Evolutionary conservation across 2,797 vertebrate species (phyloP).

Genomic region (Sarcophilus harrisii): DNA sequence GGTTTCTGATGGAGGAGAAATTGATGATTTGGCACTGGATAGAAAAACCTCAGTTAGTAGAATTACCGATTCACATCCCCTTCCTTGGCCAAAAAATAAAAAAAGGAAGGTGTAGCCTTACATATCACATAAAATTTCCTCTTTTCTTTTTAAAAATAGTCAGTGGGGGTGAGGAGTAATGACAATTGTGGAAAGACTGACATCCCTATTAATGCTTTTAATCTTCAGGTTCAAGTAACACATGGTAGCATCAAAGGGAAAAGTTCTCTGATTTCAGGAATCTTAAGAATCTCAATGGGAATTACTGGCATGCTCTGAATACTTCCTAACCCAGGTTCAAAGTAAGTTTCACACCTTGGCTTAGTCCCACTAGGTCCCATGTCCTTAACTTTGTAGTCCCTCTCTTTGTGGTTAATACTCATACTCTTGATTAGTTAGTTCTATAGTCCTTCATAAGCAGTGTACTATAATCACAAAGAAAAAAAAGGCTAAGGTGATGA

Average conservation of each 20-base stretch:
- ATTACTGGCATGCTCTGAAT: not conserved
- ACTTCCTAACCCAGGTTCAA: conserved; percentile 25
- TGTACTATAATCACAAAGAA: not conserved
- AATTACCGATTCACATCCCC: not conserved
- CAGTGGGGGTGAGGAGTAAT: not conserved
- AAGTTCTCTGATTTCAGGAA: not conserved
- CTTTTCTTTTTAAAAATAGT: not conserved
- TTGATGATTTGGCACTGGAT: not conserved
- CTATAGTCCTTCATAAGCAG: conserved; percentile 52
- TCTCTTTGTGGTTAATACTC: conserved; percentile 57
- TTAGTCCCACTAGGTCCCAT: conserved; percentile 20
- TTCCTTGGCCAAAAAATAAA: conserved; percentile 29
- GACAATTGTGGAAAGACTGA: not conserved
- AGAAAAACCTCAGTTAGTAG: fast-evolving
- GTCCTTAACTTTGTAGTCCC: conserved; percentile 63
- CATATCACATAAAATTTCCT: not conserved
- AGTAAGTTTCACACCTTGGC: conserved; percentile 27
- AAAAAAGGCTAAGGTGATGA: conserved; percentile 40
- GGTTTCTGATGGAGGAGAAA: not conserved
- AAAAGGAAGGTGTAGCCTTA: fast-evolving
- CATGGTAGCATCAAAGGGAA: not conserved
- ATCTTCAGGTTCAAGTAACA: conserved; percentile 9
- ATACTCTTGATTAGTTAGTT: conserved; percentile 53
- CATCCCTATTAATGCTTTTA: conserved; percentile 11
- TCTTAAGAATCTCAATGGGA: conserved; percentile 14